A percentile compares a stretch with the other conserved stretches of the same genome.
Evolutionary conservation across 2,797 vertebrate species (phyloP).

Genomic region (Tenualosa thibaudeaui): DNA sequence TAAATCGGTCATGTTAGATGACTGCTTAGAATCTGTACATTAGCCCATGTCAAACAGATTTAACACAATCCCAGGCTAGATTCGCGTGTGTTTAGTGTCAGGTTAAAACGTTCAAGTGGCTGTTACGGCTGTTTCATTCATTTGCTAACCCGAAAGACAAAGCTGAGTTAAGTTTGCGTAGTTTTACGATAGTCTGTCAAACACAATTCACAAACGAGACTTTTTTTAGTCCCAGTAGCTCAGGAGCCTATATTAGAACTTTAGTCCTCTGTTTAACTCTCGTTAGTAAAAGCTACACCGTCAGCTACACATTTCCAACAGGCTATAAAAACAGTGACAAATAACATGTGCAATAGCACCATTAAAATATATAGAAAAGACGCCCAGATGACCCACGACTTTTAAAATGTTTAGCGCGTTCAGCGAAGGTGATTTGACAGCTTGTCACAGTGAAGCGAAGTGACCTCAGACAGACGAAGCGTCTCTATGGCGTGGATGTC

Average conservation of each 20-base stretch:
- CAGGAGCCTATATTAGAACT: background rate
- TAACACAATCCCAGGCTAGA: background rate
- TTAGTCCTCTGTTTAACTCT: background rate
- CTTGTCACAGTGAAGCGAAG: conserved; percentile 30
- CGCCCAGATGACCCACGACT: background rate
- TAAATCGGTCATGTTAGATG: background rate
- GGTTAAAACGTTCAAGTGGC: conserved; percentile 70
- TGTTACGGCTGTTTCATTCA: conserved; percentile 67
- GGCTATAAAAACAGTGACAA: background rate
- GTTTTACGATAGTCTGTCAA: conserved; percentile 61
- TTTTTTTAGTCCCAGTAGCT: background rate
- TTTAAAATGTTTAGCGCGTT: conserved; percentile 28
- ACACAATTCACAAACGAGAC: background rate
- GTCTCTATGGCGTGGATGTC: background rate
- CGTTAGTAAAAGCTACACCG: background rate
- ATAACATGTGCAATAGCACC: background rate
- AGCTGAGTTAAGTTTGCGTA: conserved; percentile 62
- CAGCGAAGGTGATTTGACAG: conserved; percentile 38
- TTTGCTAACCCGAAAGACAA: conserved; percentile 54
- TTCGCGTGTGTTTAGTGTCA: conserved; percentile 63
- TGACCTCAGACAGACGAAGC: conserved; percentile 13
- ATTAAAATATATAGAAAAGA: background rate
- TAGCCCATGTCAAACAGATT: conserved; percentile 21
- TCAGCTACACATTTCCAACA: background rate
- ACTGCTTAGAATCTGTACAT: background rate